phyloP scores from a whole-genome alignment of 1,140 invertebrate species.

The Mactra quadrangularis region DNA sequence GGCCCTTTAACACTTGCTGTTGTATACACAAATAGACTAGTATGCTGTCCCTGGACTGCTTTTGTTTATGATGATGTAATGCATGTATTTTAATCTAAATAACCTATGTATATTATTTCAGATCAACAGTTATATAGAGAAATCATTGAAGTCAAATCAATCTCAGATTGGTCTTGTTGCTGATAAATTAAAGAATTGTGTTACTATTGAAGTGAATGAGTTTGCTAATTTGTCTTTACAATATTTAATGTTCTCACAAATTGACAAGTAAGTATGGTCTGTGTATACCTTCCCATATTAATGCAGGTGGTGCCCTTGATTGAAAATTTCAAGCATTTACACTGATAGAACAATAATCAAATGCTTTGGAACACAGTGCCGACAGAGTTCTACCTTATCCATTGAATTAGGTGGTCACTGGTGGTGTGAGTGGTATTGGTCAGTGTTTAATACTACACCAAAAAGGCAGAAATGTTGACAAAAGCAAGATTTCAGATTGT shows the following conservation, averaged over 20 bases:
- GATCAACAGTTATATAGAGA: conserved; percentile 63
- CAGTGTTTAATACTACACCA: too few relatives aligned
- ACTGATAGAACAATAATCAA: neutral
- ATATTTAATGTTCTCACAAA: conserved; percentile 63
- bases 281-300: too few relatives aligned
- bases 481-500: too few relatives aligned
- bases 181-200: conserved; percentile 53
- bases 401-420: neutral
- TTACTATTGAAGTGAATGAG: conserved; percentile 66
- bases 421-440: too few relatives aligned
- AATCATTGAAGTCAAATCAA: conserved; percentile 57
- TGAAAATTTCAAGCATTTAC: neutral
- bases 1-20: too few relatives aligned
- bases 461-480: too few relatives aligned
- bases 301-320: too few relatives aligned
- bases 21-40: too few relatives aligned
- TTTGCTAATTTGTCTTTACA: conserved; percentile 68
- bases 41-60: too few relatives aligned
- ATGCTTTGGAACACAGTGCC: too few relatives aligned
- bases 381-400: neutral
- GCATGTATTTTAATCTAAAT: too few relatives aligned
- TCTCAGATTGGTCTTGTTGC: conserved; percentile 50
- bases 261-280: conserved; percentile 66
- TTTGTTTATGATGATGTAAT: too few relatives aligned
- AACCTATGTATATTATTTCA: conserved; percentile 8